Evolutionary conservation across 2,113 vertebrate genomes (phyloP).

Genomic region (Eretmochelys imbricata): DNA sequence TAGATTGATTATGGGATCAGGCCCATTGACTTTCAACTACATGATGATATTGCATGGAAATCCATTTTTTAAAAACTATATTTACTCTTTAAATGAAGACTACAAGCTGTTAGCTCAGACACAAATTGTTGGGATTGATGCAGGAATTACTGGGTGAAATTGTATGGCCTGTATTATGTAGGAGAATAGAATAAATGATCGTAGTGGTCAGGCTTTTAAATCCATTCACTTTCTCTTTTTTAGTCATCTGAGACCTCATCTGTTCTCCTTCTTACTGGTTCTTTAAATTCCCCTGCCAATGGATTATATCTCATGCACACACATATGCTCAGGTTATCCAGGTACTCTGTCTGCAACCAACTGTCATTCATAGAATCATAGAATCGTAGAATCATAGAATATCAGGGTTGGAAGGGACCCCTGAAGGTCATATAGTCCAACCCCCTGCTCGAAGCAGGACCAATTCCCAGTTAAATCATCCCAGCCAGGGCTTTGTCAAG

Average conservation of each 20-base stretch:
- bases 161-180: background rate
- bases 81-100: background rate
- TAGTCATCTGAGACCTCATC: background rate
- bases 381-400: no score
- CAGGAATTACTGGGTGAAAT: background rate
- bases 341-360: background rate
- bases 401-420: no score
- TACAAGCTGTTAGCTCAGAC: background rate
- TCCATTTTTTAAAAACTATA: background rate
- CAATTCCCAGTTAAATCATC: no score
- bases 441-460: no score
- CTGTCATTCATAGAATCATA: slow-evolving; percentile 34
- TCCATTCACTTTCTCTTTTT: background rate
- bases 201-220: background rate
- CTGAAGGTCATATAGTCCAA: no score
- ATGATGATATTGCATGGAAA: background rate
- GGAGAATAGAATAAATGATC: background rate
- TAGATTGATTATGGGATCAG: background rate
- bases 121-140: background rate
- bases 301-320: background rate
- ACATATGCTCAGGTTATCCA: background rate
- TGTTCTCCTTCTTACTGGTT: background rate
- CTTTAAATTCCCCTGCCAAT: background rate
- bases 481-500: no score
- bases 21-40: background rate